Evolutionary conservation across 2,113 vertebrate genomes (phyloP), one percentile per base, ranked within the genome.

Genomic region (Chamaetylas fuelleborni): DNA sequence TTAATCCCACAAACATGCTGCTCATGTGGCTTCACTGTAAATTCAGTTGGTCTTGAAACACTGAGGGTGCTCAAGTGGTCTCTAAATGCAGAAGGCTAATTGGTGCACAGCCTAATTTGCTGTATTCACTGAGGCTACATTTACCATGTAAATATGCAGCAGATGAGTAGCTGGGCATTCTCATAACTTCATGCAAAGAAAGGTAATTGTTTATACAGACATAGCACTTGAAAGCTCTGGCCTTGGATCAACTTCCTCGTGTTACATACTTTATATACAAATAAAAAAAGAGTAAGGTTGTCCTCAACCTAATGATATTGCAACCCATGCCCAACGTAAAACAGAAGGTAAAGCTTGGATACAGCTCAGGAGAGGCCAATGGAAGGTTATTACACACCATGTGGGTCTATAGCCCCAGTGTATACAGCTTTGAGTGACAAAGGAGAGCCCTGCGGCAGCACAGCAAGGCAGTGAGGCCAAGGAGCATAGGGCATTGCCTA

Each of bases 401-500:
- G 28, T 61, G 31, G 18, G 34, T 53, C 60, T 47, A 36, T 34
- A 72, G 60, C 7, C 6, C 22, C 51, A 54, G 61, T 2, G 3
- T 20, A 69, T 34, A 56, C 58, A 78, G 40, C 16, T 84, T 24
- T 66, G n/a, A 61, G 24, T 31, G 42, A 61, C 6, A 19, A 33
- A 57, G 22, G 10, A 82, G 70, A 71, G 5, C 43, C 31, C 7
- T 0, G 11, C 64, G 48, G 38, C 6, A 14, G 33, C 60, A 31
- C 19, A 50, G 34, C 54, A 70, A 64, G 65, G 45, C 50, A 51
- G 33, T 0, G 23, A 62, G n/a, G 18, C 48, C 8, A 11, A 2
- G 1, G 20, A 31, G 14, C 0, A 0, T 2, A 48, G 4, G 31
- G 24, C 34, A 65, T 12, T 42, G 19, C 19, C 23, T 65, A 10